Conservation (phyloP, 2,797 vertebrate species). For the Gadopsis bispinosus region DNA sequence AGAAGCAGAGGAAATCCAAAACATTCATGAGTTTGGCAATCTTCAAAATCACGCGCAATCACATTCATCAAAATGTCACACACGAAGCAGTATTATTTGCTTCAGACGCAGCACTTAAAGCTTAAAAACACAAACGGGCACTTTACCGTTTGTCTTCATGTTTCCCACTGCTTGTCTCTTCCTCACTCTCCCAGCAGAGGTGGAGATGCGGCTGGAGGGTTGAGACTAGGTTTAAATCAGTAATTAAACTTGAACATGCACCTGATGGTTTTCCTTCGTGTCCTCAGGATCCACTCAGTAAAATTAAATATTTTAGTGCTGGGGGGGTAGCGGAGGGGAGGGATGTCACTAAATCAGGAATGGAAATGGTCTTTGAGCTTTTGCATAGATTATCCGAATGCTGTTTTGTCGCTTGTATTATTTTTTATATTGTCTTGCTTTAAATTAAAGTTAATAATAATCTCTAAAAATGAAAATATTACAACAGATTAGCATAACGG, state of each 20-base stretch:
- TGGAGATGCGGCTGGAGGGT: conserved; percentile 83
- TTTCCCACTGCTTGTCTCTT: conserved; percentile 34
- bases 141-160: conserved; percentile 26
- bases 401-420: conserved; percentile 71
- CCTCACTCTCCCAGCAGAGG: conserved; percentile 37
- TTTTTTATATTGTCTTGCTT: conserved; percentile 85
- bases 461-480: conserved; percentile 91
- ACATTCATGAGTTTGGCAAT: conserved; percentile 12
- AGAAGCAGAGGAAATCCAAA: not conserved
- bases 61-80: conserved; percentile 1
- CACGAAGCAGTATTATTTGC: conserved; percentile 3
- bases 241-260: conserved; percentile 97
- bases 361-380: conserved; percentile 87
- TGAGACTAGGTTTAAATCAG: conserved; percentile 90
- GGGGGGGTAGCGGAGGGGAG: conserved; percentile 64
- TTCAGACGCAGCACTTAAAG: conserved; percentile 3
- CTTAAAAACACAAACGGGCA: conserved; percentile 9
- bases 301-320: conserved; percentile 92
- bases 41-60: conserved; percentile 5
- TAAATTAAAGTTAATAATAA: conserved; percentile 92
- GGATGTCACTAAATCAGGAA: conserved; percentile 92
- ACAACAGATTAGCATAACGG: conserved; percentile 89
- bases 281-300: conserved; percentile 90
- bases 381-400: conserved; percentile 91
- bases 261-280: conserved; percentile 88